Evolutionary conservation across 2,888 invertebrate genomes (phyloP), one percentile per base, ranked within the genome.

Genomic region (Cantharis nigra): DNA sequence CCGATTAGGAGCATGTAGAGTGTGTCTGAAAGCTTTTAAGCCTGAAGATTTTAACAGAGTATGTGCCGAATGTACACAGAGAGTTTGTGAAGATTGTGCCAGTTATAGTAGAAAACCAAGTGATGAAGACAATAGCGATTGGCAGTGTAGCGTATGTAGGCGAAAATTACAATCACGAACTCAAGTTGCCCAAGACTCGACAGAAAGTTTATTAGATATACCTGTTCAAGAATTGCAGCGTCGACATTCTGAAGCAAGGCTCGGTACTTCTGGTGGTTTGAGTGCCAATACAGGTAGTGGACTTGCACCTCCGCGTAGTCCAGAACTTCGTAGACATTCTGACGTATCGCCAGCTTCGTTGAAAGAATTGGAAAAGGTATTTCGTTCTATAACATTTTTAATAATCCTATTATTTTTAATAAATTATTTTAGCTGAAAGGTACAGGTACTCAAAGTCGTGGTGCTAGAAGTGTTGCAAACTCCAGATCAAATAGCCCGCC

Each of bases 11-110:
- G 94, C 94, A 79, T 97, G 93, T 89, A 91, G 95, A 81, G 95
- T 97, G 26, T 97, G 97, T 87, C 91, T 96, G 82, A 97, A 97
- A 89, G 95, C 95, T 76, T 93, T 97, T 87, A 95, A 95, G 86
- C 95, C 95, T 0, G 96, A 96, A 78, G 97, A 97, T 88, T 95
- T 94, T 87, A 96, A 94, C 88, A 93, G 95, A 88, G 95, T 94
- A 72, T 97, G 97, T 89, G 94, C 94, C 85, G 97, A 96, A 89
- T 97, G 97, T 89, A 94, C 96, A 85, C 96, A 96, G 86, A 93
- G 95, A 82, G 96, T 97, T 72, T 97, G 97, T 88, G 97, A 97
- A 88, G 97, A 97, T 89, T 97, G 97, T 87, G 96, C 97, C 82
- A 96, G 96, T 73, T 97, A 97, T 88, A 96, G 96, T 83, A 79